Evolutionary conservation across 2,113 vertebrate genomes (phyloP).

Genomic region (Corythaixoides concolor): DNA sequence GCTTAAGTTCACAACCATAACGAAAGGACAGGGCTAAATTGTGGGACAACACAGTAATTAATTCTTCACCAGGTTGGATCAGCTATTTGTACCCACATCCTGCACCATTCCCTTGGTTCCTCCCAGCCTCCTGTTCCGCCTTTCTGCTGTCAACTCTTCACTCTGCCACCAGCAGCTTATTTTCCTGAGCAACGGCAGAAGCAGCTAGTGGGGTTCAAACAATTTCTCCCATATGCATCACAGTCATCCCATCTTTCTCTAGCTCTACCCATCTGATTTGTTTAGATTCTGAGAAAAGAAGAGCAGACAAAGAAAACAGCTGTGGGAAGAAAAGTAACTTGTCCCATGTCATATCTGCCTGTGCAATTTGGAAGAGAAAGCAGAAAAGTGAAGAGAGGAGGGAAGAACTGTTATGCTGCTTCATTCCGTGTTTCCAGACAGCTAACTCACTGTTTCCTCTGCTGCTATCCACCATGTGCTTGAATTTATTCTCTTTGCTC

Average conservation of each 20-base stretch:
- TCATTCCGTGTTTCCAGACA: fast-evolving
- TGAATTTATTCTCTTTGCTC: background rate
- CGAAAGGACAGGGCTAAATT: background rate
- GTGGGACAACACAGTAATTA: fast-evolving
- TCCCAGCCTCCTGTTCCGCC: background rate
- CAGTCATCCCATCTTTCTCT: background rate
- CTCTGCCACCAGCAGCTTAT: background rate
- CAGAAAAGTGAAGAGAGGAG: background rate
- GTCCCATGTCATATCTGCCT: background rate
- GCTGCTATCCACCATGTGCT: background rate
- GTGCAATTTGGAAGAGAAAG: background rate
- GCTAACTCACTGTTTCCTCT: background rate
- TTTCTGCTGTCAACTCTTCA: background rate
- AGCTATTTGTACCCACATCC: background rate
- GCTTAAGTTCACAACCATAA: background rate
- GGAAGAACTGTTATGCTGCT: background rate
- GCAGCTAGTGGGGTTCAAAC: background rate
- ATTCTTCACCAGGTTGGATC: fast-evolving
- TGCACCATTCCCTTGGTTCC: background rate
- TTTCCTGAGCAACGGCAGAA: background rate
- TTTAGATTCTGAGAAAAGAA: background rate
- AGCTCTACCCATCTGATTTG: background rate
- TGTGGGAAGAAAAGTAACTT: background rate
- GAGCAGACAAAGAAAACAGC: background rate
- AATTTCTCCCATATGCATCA: fast-evolving